Evolutionary conservation across 2,797 vertebrate genomes (phyloP).

Genomic region (Dermochelys coriacea): DNA sequence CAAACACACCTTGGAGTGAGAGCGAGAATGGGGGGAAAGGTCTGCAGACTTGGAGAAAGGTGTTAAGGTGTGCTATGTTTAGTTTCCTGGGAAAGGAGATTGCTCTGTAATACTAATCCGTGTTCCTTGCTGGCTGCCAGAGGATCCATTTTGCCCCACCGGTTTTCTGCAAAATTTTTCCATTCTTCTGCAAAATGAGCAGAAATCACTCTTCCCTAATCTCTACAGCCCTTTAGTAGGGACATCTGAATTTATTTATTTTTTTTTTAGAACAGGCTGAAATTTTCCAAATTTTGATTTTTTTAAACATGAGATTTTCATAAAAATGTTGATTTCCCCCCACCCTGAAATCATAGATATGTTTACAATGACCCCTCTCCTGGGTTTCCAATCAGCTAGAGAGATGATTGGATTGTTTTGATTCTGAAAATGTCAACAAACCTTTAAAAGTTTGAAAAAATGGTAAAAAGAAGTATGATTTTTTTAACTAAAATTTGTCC

Average conservation of each 20-base stretch:
- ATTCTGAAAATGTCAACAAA: background rate
- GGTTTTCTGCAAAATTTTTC: too few species aligned
- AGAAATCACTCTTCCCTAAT: background rate
- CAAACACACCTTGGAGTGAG: slow-evolving; percentile 18
- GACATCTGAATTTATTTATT: background rate
- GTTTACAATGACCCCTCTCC: background rate
- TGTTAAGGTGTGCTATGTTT: background rate
- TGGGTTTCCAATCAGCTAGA: background rate
- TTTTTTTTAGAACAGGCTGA: background rate
- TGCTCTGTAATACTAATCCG: background rate
- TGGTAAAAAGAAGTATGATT: background rate
- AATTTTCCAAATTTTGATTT: background rate
- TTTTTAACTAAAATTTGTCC: rapidly evolving
- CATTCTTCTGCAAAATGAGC: background rate
- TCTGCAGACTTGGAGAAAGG: background rate
- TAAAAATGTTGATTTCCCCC: background rate
- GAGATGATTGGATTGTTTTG: background rate
- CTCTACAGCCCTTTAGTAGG: background rate
- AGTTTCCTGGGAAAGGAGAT: background rate
- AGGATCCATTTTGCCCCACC: rapidly evolving
- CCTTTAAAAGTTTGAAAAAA: background rate
- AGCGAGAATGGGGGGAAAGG: slow-evolving; percentile 21
- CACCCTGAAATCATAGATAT: background rate
- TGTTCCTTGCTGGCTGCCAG: background rate
- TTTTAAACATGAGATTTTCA: background rate